Conservation (phyloP, 2,888 invertebrate species). For the Horisme vitalbata region DNA sequence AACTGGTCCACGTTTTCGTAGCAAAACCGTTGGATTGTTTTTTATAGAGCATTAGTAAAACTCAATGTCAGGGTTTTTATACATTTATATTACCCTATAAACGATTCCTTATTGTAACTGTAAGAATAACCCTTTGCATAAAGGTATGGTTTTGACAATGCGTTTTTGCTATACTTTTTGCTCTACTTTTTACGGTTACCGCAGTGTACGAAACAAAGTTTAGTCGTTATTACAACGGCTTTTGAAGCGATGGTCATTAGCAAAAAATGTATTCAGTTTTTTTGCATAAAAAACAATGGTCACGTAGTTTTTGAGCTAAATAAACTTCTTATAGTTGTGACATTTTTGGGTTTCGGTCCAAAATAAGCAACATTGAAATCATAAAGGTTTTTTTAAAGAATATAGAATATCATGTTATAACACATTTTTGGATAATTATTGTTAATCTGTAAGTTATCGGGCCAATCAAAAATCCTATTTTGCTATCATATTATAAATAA, state of each 20-base stretch:
- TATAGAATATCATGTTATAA: too few species aligned
- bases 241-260: conserved; percentile 28
- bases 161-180: conserved; percentile 73
- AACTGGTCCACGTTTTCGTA: conserved; percentile 62
- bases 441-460: too few species aligned
- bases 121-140: conserved; percentile 60
- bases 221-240: conserved; percentile 44
- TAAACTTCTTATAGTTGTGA: neutral
- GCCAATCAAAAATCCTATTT: too few species aligned
- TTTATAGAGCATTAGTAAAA: conserved; percentile 66
- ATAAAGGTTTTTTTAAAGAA: too few species aligned
- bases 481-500: too few species aligned
- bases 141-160: conserved; percentile 52
- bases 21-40: conserved; percentile 57
- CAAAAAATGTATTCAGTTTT: conserved; percentile 23
- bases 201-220: conserved; percentile 70
- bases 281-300: conserved; percentile 2
- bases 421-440: too few species aligned
- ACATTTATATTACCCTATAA: conserved; percentile 69
- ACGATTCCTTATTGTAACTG: conserved; percentile 56
- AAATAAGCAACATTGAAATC: too few species aligned
- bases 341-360: too few species aligned
- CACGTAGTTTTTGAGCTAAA: conserved; percentile 5
- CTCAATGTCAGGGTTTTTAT: conserved; percentile 68
- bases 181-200: conserved; percentile 54